Percentiles rank a stretch among this genome's conserved stretches.
These are phyloP conservation scores for Matsumurasca onukii DNA, from an alignment of 1,140 invertebrate species.

Conservation along the genomic window DNA sequence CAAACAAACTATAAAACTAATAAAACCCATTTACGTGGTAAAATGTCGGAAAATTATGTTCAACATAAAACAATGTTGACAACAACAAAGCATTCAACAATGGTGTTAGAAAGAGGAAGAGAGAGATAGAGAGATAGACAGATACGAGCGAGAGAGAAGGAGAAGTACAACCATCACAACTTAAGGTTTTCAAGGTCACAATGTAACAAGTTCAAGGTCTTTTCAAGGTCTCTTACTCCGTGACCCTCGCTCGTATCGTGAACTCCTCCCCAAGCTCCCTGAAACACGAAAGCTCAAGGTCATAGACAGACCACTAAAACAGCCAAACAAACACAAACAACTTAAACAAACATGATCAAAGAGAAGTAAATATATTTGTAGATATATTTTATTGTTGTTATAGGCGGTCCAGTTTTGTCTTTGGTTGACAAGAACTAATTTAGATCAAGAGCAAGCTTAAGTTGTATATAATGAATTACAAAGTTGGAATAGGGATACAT, in stretches of 20 bases:
- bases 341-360: too few relatives aligned
- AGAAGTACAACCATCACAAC: constrained; percentile 16
- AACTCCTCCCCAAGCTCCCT: constrained; percentile 72
- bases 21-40: neutral
- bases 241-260: constrained; percentile 72
- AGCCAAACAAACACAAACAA: neutral
- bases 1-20: too few relatives aligned
- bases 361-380: too few relatives aligned
- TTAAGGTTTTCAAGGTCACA: constrained; percentile 10
- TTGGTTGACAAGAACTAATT: too few relatives aligned
- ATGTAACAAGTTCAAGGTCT: neutral
- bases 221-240: constrained; percentile 59
- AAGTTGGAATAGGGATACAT: too few relatives aligned
- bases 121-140: constrained; percentile 14
- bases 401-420: too few relatives aligned
- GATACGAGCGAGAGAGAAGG: constrained; percentile 25
- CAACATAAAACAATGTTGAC: neutral
- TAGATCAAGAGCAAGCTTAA: too few relatives aligned
- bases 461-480: too few relatives aligned
- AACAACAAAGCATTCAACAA: constrained; percentile 21
- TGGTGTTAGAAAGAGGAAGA: constrained; percentile 7
- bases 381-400: too few relatives aligned
- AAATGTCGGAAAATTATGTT: neutral
- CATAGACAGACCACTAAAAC: neutral
- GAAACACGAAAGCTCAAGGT: constrained; percentile 57